Percentiles rank a stretch among this genome's conserved stretches.
These are phyloP conservation scores for Pseudochromis fuscus DNA, from an alignment of 2,797 vertebrate species.

Conservation along the genomic window DNA sequence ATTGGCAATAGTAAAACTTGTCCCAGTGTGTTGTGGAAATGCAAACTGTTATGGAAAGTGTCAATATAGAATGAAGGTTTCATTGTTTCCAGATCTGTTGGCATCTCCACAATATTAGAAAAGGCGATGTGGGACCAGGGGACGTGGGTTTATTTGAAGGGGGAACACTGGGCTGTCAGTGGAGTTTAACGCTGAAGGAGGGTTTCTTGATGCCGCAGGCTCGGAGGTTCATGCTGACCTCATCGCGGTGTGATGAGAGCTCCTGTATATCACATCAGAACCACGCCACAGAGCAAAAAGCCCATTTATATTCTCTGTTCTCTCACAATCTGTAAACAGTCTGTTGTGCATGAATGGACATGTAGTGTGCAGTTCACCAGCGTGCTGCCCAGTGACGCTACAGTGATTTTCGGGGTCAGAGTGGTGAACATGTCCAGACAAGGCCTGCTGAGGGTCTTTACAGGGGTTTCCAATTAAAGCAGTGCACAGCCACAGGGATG, in stretches of 20 bases:
- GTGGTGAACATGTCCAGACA: conserved; percentile 55
- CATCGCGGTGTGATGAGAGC: conserved; percentile 46
- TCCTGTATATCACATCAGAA: conserved; percentile 24
- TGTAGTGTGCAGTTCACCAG: conserved; percentile 50
- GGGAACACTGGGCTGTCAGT: conserved; percentile 62
- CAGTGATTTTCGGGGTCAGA: conserved; percentile 75
- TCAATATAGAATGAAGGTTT: conserved; percentile 40
- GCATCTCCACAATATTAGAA: conserved; percentile 50
- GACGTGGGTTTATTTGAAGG: conserved; percentile 67
- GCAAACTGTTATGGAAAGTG: conserved; percentile 33
- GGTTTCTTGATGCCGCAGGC: conserved; percentile 43
- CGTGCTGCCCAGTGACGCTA: conserved; percentile 61
- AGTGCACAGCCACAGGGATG: conserved; percentile 31
- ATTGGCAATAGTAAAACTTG: conserved; percentile 35
- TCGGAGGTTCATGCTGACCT: conserved; percentile 44
- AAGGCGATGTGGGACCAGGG: conserved; percentile 42
- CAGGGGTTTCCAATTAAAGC: conserved; percentile 69
- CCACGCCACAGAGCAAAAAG: conserved; percentile 26
- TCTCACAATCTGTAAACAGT: conserved; percentile 70
- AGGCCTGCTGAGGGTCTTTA: conserved; percentile 60
- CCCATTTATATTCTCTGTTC: conserved; percentile 67
- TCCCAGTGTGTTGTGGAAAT: conserved; percentile 41
- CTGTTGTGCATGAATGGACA: conserved; percentile 63
- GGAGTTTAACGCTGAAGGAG: conserved; percentile 45
- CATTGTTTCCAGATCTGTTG: conserved; percentile 51